Conservation (phyloP, 2,888 invertebrate genomes). For the Cylindroiulus punctatus region DNA sequence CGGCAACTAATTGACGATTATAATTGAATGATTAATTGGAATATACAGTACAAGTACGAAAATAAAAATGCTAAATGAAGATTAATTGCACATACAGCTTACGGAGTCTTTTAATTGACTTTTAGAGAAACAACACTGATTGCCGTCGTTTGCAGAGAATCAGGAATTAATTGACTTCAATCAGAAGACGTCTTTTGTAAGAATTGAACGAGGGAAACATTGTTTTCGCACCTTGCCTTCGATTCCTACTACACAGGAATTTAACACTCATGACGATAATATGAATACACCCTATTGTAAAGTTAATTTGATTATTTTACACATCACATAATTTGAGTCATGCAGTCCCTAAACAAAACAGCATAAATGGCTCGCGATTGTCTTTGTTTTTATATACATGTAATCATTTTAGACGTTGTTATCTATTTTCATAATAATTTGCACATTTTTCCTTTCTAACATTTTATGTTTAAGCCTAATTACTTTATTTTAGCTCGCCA, state of each 20-base stretch:
- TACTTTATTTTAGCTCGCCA: slow-evolving; percentile 16
- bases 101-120: not conserved
- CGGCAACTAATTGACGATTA: not conserved
- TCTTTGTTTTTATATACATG: slow-evolving; percentile 11
- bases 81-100: not conserved
- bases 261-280: not conserved
- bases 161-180: slow-evolving; percentile 15
- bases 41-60: not conserved
- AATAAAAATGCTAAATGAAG: not conserved
- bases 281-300: not conserved
- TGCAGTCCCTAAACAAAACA: not conserved
- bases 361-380: not conserved
- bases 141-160: not conserved
- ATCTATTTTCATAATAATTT: not conserved
- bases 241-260: too few species aligned
- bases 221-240: not conserved
- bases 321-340: not conserved
- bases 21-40: not conserved
- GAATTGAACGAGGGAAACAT: not conserved
- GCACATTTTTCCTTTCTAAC: not conserved
- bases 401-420: not conserved
- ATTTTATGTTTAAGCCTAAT: slow-evolving; percentile 12
- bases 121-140: not conserved
- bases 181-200: not conserved
- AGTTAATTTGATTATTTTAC: slow-evolving; percentile 12